Percentiles rank a stretch among this genome's conserved stretches.
phyloP scores from a whole-genome alignment of 2,113 vertebrate species.

The Poeciliopsis occidentalis region DNA sequence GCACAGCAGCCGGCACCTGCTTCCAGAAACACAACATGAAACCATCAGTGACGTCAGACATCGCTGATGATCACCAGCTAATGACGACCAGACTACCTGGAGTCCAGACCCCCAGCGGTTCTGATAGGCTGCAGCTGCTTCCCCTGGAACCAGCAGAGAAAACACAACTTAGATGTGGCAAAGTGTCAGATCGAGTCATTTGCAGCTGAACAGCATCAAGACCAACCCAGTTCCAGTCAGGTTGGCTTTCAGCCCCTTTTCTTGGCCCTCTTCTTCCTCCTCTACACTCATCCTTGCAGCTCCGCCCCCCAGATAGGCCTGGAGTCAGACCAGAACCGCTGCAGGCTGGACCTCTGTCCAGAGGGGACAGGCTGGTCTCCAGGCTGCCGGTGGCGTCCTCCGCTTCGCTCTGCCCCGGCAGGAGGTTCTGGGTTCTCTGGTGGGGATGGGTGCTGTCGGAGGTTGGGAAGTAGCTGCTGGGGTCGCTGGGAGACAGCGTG shows the following conservation, averaged over 20 bases:
- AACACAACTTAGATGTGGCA: neutral
- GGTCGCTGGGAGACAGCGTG: neutral
- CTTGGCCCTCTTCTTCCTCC: conserved; percentile 5
- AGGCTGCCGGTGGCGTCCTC: neutral
- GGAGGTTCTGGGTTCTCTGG: neutral
- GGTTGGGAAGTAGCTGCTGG: neutral
- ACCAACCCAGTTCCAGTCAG: conserved; percentile 30
- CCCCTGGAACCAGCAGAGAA: neutral
- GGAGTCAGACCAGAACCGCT: neutral
- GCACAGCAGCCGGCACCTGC: conserved; percentile 44
- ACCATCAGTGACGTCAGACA: neutral
- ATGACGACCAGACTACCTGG: conserved; percentile 26
- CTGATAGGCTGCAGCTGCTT: conserved; percentile 15
- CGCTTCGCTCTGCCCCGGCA: neutral
- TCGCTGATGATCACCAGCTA: neutral
- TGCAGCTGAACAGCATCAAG: neutral
- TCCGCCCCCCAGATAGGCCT: neutral
- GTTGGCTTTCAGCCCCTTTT: neutral
- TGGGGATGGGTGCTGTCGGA: conserved; percentile 6
- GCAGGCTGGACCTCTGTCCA: neutral
- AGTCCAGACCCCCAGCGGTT: neutral
- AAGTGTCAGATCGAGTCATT: neutral
- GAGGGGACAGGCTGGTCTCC: conserved; percentile 3
- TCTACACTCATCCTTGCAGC: conserved; percentile 2
- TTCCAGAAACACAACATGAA: neutral